These are phyloP conservation scores for Leptopilina myrica DNA, from an alignment of 2,888 invertebrate species.

Conservation along the genomic window DNA sequence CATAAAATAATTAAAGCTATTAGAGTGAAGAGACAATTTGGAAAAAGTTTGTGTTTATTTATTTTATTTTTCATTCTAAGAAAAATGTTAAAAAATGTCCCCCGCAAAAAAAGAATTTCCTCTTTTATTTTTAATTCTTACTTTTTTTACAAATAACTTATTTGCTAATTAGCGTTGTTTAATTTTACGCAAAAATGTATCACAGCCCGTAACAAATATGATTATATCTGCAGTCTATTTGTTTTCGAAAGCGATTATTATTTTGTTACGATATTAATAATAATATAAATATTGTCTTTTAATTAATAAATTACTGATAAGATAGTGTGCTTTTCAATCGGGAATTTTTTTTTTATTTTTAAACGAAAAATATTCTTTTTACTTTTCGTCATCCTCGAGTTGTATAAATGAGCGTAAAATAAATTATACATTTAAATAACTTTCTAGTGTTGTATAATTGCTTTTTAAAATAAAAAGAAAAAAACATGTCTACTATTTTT, in stretches of 20 bases:
- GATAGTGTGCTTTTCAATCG: constrained; percentile 24
- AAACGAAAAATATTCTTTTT: neutral
- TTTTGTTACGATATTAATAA: constrained; percentile 49
- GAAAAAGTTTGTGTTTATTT: neutral
- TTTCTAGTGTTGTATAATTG: constrained; percentile 1
- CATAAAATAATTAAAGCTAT: constrained; percentile 13
- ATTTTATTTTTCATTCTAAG: no score
- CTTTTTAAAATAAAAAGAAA: no score
- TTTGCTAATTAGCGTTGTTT: constrained; percentile 45
- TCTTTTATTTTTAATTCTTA: neutral
- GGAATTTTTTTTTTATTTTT: neutral
- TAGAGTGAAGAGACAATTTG: constrained; percentile 6
- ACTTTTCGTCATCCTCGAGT: neutral
- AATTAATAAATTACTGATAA: constrained; percentile 52
- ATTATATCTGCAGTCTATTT: constrained; percentile 48
- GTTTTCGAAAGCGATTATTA: constrained; percentile 50
- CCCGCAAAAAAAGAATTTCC: no score
- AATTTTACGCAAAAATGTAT: constrained; percentile 52
- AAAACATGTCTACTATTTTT: no score
- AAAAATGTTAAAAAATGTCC: no score
- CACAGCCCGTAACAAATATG: constrained; percentile 51
- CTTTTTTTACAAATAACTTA: constrained; percentile 42
- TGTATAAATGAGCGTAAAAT: constrained; percentile 27
- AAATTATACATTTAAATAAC: constrained; percentile 17
- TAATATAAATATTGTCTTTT: constrained; percentile 56